phyloP scores from a whole-genome alignment of 1,140 invertebrate genomes.

The Drosophila trapezifrons region DNA sequence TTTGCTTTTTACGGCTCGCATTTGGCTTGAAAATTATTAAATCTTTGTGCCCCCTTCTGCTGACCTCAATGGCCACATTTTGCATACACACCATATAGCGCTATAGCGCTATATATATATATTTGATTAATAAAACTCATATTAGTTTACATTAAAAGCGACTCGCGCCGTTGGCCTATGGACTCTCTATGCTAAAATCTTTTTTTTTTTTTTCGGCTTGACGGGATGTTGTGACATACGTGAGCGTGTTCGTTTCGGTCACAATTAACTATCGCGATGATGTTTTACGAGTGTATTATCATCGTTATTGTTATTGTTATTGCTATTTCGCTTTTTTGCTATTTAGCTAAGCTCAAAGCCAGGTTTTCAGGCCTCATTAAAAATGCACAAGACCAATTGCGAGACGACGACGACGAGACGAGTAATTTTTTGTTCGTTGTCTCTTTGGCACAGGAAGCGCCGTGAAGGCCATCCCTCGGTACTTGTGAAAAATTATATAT shows the following conservation, averaged over 20 bases:
- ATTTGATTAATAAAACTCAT: slow-evolving; percentile 45
- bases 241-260: slow-evolving; percentile 28
- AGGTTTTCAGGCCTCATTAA: slow-evolving; percentile 43
- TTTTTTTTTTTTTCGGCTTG: background rate
- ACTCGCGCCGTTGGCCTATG: slow-evolving; percentile 9
- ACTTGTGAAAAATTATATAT: slow-evolving; percentile 20
- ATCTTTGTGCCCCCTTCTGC: slow-evolving; percentile 21
- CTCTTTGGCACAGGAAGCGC: slow-evolving; percentile 41
- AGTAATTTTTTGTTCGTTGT: slow-evolving; percentile 17
- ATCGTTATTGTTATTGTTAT: slow-evolving; percentile 22
- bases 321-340: background rate
- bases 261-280: slow-evolving; percentile 46
- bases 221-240: slow-evolving; percentile 45
- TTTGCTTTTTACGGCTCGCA: slow-evolving; percentile 14
- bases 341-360: slow-evolving; percentile 22
- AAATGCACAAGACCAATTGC: slow-evolving; percentile 50
- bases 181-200: background rate
- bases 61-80: slow-evolving; percentile 45
- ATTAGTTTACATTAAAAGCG: slow-evolving; percentile 47
- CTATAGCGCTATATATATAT: slow-evolving; percentile 17
- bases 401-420: slow-evolving; percentile 20
- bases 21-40: slow-evolving; percentile 30
- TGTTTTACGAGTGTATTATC: slow-evolving; percentile 27
- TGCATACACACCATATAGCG: slow-evolving; percentile 19
- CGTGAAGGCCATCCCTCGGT: slow-evolving; percentile 23